Evolutionary conservation across 2,888 invertebrate species (phyloP), one percentile per base, ranked within the genome.

Genomic region (Patella ulyssiponensis): DNA sequence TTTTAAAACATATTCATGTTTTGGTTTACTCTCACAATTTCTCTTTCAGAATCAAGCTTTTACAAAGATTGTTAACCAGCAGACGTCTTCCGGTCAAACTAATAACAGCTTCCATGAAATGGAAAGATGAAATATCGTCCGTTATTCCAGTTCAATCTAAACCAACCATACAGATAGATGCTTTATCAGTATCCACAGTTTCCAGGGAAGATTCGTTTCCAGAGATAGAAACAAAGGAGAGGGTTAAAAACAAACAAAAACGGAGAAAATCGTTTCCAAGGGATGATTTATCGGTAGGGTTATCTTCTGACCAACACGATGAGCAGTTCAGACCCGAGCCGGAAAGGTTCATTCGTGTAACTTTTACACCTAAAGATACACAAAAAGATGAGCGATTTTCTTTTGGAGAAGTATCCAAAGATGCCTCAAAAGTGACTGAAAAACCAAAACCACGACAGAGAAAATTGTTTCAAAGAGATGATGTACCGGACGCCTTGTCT

Each of bases 51-150:
- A 69, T 82, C 52, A 53, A 81, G 20, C 71, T 81, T 44, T 54
- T 84, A 20, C 80, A 82, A n/a, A 58, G 81, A 53, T 69, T 84
- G 20, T 69, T 82, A 11, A 77, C 75, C 70, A 82, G 82, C 75
- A 80, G 79, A n/a, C 80, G 80, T 7, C 76, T 81, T 12, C 81
- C 83, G 9, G 64, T 76, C 5, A 80, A 76, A 69, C 79, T 83
- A 33, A 58, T 83, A 44, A 71, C 70, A 15, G 79, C 83, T 14
- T 76, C 80, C 12, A 71, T 81, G 58, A 15, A 17, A 33, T 83
- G 83, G 83, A 78, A 76, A 73, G 72, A 74, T 15, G 83, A 83
- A 56, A 52, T 71, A n/a, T 20, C 56, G n/a, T 71, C 70, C 56
- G 76, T 71, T 14, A 71, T 17, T 23, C 64, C 64, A 20, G 2